These are phyloP conservation scores for Mus caroli DNA, from an alignment of 2,797 vertebrate genomes.

Conservation along the genomic window DNA sequence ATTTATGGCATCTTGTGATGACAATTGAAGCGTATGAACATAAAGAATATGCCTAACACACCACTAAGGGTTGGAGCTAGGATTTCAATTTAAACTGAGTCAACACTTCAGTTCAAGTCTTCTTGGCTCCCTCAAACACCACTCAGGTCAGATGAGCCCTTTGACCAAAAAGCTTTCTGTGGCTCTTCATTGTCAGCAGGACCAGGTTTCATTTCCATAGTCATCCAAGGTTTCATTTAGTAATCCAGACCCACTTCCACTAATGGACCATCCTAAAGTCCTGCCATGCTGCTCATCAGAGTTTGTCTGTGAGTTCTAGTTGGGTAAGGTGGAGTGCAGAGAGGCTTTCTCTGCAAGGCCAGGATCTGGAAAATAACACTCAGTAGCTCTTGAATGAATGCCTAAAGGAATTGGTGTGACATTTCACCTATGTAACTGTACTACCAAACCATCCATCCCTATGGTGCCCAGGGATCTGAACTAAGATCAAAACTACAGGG, in stretches of 20 bases:
- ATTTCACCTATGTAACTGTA: neutral
- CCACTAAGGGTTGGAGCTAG: neutral
- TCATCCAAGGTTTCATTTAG: neutral
- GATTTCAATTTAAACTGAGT: neutral
- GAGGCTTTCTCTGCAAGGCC: neutral
- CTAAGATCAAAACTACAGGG: neutral
- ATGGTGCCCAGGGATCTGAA: neutral
- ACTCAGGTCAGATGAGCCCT: neutral
- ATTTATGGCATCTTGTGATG: neutral
- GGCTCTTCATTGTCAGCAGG: neutral
- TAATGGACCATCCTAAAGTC: neutral
- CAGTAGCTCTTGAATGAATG: neutral
- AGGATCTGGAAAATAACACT: neutral
- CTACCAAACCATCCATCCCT: neutral
- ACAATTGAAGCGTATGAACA: neutral
- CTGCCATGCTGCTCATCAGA: neutral
- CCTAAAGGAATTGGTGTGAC: neutral
- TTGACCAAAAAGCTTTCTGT: neutral
- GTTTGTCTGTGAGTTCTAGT: neutral
- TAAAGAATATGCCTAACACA: neutral
- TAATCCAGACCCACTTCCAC: neutral
- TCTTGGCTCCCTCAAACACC: neutral
- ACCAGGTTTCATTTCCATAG: conserved; percentile 9
- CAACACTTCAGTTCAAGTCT: neutral
- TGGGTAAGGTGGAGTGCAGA: neutral